These are phyloP conservation scores for Argya squamiceps DNA, from an alignment of 2,797 vertebrate species.

Conservation along the genomic window DNA sequence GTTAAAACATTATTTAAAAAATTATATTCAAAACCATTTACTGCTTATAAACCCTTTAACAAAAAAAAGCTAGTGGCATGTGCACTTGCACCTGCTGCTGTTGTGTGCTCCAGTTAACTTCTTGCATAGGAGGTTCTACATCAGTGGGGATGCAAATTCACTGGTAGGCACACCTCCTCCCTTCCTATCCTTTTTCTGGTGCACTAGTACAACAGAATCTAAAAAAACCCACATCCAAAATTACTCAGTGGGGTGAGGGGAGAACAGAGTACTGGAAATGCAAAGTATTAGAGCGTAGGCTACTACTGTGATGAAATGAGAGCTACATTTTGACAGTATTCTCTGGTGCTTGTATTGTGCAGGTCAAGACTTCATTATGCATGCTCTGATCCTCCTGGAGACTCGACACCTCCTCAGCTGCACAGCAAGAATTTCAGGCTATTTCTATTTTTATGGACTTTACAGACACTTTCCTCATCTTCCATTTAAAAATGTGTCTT, in stretches of 20 bases:
- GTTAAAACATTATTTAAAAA: constrained; percentile 53
- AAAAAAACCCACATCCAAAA: neutral
- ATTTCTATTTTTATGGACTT: neutral
- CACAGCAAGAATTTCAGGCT: neutral
- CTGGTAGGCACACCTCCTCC: neutral
- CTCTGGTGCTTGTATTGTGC: neutral
- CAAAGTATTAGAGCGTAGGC: neutral
- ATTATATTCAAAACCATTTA: constrained; percentile 27
- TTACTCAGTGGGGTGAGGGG: neutral
- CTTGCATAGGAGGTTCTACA: constrained; percentile 30
- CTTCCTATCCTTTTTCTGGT: neutral
- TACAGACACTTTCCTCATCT: neutral
- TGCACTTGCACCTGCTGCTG: constrained; percentile 64
- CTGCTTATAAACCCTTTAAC: constrained; percentile 49
- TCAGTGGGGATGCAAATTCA: neutral
- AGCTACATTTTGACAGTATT: neutral
- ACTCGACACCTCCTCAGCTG: neutral
- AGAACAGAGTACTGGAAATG: constrained; percentile 34
- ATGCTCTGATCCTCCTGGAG: neutral
- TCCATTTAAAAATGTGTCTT: neutral
- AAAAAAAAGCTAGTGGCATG: constrained; percentile 8
- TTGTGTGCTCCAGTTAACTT: constrained; percentile 18
- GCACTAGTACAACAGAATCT: neutral
- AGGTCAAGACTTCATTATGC: neutral
- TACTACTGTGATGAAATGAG: neutral